Evolutionary conservation across 2,888 invertebrate genomes (phyloP), one percentile per base, ranked within the genome.

Genomic region (Cataglyphis albicans): DNA sequence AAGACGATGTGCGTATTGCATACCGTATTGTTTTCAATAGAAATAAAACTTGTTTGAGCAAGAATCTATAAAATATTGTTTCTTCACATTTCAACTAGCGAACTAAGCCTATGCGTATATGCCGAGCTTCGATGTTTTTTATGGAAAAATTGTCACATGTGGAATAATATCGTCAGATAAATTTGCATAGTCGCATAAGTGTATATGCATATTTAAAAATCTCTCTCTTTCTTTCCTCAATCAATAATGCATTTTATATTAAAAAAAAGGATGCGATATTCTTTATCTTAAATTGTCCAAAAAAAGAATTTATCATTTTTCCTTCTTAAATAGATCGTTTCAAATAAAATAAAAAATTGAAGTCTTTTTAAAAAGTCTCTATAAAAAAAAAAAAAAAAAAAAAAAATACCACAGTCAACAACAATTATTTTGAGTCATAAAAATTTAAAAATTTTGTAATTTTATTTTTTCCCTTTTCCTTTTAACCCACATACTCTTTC

Each of bases 51-150:
- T 91, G 89, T 89, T 90, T 92, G 92, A 92, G 91, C 92, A 92
- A 92, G 90, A 91, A 82, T 90, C 90, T 92, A 48, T 48, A 91
- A 90, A 90, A 91, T 91, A 89, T 88, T 84, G 84, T 87, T 89
- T 89, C 83, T 85, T 90, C 72, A 83, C 72, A 82, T 82, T 86
- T 90, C 76, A 90, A 87, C 92, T 92, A 92, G 92, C 92, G 90
- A 89, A 90, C 92, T 92, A 92, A 89, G 85, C 87, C 88, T 88
- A 88, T 78, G 81, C 89, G 81, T 90, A 90, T 89, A 89, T 83
- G 86, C 88, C 88, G 90, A 25, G 25, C 84, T 88, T 90, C 88
- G 87, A 88, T 81, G 74, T 44, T 41, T 59, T 44, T 70, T 35
- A 21, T 12, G 41, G 10, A 80, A 78, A 82, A 74, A 38, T 48